phyloP scores from a whole-genome alignment of 2,888 invertebrate species.

The Heliconius hortense region DNA sequence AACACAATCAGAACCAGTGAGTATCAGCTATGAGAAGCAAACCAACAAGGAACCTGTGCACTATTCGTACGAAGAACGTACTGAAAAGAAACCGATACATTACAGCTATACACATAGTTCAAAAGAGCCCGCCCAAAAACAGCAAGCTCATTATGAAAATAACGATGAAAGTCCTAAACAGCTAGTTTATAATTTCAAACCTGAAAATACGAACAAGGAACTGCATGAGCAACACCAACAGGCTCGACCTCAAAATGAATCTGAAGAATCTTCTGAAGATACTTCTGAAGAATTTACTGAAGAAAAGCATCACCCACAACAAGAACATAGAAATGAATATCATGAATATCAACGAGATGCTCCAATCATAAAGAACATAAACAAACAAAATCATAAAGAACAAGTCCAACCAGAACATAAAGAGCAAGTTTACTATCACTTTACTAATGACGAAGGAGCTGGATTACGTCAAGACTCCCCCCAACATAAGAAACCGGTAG shows the following conservation, averaged over 20 bases:
- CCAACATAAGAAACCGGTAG: conserved; percentile 25
- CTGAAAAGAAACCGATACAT: conserved; percentile 55
- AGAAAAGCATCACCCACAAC: conserved; percentile 30
- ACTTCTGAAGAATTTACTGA: conserved; percentile 35
- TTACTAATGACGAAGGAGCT: conserved; percentile 31
- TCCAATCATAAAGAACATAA: conserved; percentile 21
- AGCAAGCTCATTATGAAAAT: conserved; percentile 56
- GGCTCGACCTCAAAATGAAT: conserved; percentile 32
- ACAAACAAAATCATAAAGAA: conserved; percentile 31
- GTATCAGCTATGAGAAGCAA: conserved; percentile 61
- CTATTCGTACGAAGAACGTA: conserved; percentile 64
- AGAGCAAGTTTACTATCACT: conserved; percentile 43
- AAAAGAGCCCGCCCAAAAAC: conserved; percentile 55
- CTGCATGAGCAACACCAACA: conserved; percentile 37
- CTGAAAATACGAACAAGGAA: conserved; percentile 49
- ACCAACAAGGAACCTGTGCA: conserved; percentile 58
- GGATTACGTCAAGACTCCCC: not conserved
- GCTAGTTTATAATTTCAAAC: conserved; percentile 57
- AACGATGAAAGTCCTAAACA: conserved; percentile 59
- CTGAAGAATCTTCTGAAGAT: conserved; percentile 42
- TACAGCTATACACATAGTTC: conserved; percentile 50
- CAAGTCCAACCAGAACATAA: conserved; percentile 47
- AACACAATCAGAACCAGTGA: conserved; percentile 63
- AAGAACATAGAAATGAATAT: conserved; percentile 12
- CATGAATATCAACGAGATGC: conserved; percentile 36